phyloP scores from a whole-genome alignment of 2,113 vertebrate genomes.

The Silurus meridionalis region DNA sequence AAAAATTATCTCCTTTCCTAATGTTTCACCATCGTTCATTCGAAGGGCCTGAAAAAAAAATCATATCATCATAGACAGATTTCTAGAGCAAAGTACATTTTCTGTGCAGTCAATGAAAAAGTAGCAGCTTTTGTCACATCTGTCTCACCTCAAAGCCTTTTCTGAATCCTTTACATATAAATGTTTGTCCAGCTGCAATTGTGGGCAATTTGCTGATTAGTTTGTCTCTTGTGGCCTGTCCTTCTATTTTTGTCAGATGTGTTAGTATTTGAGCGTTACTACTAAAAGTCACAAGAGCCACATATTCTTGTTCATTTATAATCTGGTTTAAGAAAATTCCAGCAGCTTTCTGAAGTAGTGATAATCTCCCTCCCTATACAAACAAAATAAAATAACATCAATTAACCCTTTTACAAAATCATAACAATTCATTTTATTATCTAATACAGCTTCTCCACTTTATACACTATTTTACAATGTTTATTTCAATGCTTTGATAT shows the following conservation, averaged over 20 bases:
- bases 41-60: conserved; percentile 61
- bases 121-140: neutral
- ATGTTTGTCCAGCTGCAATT: fast-evolving
- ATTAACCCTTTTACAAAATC: neutral
- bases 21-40: conserved; percentile 36
- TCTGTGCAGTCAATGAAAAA: neutral
- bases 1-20: conserved; percentile 68
- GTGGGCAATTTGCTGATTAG: conserved; percentile 31
- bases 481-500: too few species aligned
- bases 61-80: neutral
- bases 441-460: too few species aligned
- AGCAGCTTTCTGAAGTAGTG: conserved; percentile 62
- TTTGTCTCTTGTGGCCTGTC: neutral
- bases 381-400: neutral
- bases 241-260: conserved; percentile 21
- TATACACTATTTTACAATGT: too few species aligned
- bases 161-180: conserved; percentile 39
- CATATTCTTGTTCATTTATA: conserved; percentile 60
- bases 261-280: neutral
- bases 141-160: conserved; percentile 39
- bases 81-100: neutral
- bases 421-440: too few species aligned
- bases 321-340: conserved; percentile 67
- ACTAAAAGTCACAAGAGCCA: conserved; percentile 62
- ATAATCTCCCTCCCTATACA: conserved; percentile 48